Evolutionary conservation across 2,113 vertebrate species (phyloP).

Genomic region (Prionailurus bengalensis): DNA sequence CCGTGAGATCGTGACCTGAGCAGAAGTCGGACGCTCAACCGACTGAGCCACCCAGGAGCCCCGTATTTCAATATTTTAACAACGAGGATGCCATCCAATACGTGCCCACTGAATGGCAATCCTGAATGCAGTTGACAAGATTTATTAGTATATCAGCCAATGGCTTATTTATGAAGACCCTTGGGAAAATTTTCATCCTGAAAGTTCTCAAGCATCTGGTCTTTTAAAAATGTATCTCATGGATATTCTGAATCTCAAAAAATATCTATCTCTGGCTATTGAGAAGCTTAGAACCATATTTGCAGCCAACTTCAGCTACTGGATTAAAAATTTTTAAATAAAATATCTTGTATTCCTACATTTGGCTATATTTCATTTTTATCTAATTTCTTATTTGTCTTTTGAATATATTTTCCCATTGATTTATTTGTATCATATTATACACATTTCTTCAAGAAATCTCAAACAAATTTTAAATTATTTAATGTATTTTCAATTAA

Average conservation of each 20-base stretch:
- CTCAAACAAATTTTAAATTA: neutral
- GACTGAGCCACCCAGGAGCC: no score
- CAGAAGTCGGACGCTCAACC: no score
- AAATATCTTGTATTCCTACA: neutral
- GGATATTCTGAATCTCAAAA: conserved; percentile 37
- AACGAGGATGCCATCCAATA: neutral
- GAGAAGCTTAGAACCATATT: conserved; percentile 18
- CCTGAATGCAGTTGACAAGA: neutral
- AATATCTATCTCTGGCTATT: neutral
- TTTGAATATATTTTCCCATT: neutral
- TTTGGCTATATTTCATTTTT: conserved; percentile 17
- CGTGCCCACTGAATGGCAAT: neutral
- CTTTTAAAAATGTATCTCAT: neutral
- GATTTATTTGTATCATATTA: neutral
- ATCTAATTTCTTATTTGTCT: conserved; percentile 11
- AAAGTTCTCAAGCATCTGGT: conserved; percentile 24
- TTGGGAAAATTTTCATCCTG: conserved; percentile 15
- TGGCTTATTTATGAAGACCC: neutral
- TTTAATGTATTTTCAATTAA: conserved; percentile 21
- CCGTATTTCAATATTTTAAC: neutral
- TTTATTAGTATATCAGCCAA: neutral
- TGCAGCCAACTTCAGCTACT: neutral
- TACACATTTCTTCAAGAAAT: neutral
- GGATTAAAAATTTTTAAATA: neutral
- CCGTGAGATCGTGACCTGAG: no score